Percentiles rank a stretch among this genome's conserved stretches.
These are phyloP conservation scores for Urocitellus parryii DNA, from an alignment of 2,113 vertebrate genomes.

Conservation along the genomic window DNA sequence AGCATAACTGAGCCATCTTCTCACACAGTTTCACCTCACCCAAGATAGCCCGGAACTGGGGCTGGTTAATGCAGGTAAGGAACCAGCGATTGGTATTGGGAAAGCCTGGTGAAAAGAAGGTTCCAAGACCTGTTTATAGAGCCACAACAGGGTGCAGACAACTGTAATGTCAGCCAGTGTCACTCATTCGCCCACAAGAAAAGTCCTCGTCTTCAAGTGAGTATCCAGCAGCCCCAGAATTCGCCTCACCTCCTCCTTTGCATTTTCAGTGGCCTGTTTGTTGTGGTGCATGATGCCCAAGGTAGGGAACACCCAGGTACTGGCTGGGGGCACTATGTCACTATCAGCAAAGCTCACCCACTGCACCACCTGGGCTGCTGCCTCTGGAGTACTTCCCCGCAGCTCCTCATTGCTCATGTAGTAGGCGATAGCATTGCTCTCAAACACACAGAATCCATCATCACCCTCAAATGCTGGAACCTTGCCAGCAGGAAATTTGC, in stretches of 20 bases:
- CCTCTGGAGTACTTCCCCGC: too few relatives aligned
- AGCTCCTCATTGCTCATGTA: too few relatives aligned
- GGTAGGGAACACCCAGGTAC: too few relatives aligned
- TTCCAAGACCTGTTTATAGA: constrained; percentile 96
- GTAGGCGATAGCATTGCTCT: constrained; percentile 97
- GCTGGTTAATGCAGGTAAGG: constrained; percentile 94
- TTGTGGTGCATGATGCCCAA: too few relatives aligned
- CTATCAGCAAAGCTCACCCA: too few relatives aligned
- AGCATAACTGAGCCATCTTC: constrained; percentile 97
- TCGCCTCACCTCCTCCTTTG: too few relatives aligned
- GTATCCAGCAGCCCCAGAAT: constrained; percentile 90
- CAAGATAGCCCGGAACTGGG: constrained; percentile 92
- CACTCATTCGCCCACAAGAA: constrained; percentile 94
- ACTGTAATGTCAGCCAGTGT: constrained; percentile 94
- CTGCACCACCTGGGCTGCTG: too few relatives aligned
- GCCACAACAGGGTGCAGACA: constrained; percentile 93
- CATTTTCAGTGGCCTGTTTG: too few relatives aligned
- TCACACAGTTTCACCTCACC: constrained; percentile 95
- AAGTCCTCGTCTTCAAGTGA: constrained; percentile 93
- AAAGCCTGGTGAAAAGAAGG: constrained; percentile 93
- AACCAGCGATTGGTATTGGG: constrained; percentile 95
- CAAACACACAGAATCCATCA: constrained; percentile 96
- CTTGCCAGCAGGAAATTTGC: constrained; percentile 96
- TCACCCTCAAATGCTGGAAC: constrained; percentile 96
- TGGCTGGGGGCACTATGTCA: too few relatives aligned